phyloP scores from a whole-genome alignment of 2,888 invertebrate species.

The Phragmatobia fuliginosa region DNA sequence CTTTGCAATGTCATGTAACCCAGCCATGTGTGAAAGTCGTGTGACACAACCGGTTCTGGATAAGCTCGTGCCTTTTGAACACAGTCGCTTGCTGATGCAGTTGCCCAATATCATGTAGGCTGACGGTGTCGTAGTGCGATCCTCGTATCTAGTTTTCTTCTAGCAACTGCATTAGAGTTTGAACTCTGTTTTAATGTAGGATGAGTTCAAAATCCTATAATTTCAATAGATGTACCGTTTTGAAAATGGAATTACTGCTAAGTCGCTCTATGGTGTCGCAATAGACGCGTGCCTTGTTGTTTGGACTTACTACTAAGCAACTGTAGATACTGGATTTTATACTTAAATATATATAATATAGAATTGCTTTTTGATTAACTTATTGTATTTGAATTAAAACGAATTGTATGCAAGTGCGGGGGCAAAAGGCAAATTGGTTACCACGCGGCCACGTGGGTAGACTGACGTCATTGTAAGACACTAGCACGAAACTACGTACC shows the following conservation, averaged over 20 bases:
- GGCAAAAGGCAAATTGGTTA: conserved; percentile 41
- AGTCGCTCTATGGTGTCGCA: conserved; percentile 66
- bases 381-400: conserved; percentile 27
- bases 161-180: conserved; percentile 38
- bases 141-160: conserved; percentile 62
- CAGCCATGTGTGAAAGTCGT: conserved; percentile 43
- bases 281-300: conserved; percentile 76
- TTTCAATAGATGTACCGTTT: conserved; percentile 58
- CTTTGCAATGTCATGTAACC: conserved; percentile 66
- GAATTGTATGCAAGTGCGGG: conserved; percentile 53
- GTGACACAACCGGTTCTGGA: conserved; percentile 24
- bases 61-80: conserved; percentile 49
- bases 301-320: conserved; percentile 46
- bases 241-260: conserved; percentile 64
- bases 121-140: conserved; percentile 66
- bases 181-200: conserved; percentile 42
- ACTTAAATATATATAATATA: conserved; percentile 49
- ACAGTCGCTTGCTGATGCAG: conserved; percentile 63
- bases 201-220: conserved; percentile 46
- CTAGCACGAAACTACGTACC: conserved; percentile 46
- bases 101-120: conserved; percentile 81
- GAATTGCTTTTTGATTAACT: conserved; percentile 42
- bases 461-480: conserved; percentile 69
- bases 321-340: conserved; percentile 47
- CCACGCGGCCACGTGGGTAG: conserved; percentile 74